phyloP scores from a whole-genome alignment of 2,888 invertebrate species.

The Mayetiola destructor region DNA sequence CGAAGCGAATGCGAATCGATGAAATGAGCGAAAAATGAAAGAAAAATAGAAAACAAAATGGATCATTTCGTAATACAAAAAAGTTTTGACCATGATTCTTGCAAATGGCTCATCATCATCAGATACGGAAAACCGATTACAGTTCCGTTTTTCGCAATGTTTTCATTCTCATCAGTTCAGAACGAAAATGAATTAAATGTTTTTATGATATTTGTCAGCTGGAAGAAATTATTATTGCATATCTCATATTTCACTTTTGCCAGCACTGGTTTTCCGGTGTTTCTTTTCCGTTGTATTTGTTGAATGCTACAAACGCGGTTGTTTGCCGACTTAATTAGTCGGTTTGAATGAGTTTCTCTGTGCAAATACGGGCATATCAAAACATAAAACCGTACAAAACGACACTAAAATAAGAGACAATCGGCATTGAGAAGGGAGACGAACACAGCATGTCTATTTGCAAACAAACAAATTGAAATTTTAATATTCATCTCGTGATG shows the following conservation, averaged over 20 bases:
- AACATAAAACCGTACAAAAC: too few species aligned
- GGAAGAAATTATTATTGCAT: slow-evolving; percentile 9
- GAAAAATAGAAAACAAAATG: slow-evolving; percentile 9
- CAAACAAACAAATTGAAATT: too few species aligned
- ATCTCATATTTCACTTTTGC: neutral
- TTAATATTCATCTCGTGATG: too few species aligned
- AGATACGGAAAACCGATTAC: slow-evolving; percentile 9
- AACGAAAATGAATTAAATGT: slow-evolving; percentile 7
- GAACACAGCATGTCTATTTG: neutral
- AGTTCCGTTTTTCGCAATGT: neutral
- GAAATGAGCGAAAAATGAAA: too few species aligned
- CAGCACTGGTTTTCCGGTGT: neutral
- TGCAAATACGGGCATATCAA: neutral
- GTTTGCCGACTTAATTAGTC: slow-evolving; percentile 10
- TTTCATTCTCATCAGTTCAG: too few species aligned
- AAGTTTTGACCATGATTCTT: neutral
- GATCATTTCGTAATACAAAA: neutral
- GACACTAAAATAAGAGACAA: too few species aligned
- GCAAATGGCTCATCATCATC: too few species aligned
- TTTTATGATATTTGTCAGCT: slow-evolving; percentile 12
- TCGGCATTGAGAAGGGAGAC: neutral
- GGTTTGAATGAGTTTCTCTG: too few species aligned
- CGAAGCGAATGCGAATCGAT: too few species aligned
- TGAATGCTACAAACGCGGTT: too few species aligned
- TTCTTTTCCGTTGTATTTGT: slow-evolving; percentile 6